Evolutionary conservation across 2,888 invertebrate genomes (phyloP), one percentile per base, ranked within the genome.

Genomic region (Plutella xylostella): DNA sequence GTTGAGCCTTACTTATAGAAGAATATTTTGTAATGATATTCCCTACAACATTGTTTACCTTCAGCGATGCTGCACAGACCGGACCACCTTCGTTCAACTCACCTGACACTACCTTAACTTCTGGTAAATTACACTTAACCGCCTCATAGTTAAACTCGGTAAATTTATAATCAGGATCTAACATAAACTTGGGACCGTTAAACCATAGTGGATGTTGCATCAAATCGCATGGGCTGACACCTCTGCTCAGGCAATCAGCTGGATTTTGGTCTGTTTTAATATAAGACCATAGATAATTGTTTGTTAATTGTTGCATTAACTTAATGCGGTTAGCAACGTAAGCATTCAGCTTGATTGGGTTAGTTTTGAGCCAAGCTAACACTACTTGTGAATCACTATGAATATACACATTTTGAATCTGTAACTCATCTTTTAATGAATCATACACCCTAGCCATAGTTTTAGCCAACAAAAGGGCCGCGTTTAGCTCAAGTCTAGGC

Each of bases 301-400:
- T 9, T 21, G 50, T 50, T n/a, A 42, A 28, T 14, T 48, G 17
- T 9, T 7, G 12, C 15, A 55, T 51, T 9, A 35, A 30, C n/a
- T 42, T 45, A 14, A 57, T 51, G 33, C 53, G 50, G 31, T 54
- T 54, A 6, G 50, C 48, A 7, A 52, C 53, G 45, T 55, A 53
- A 15, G 49, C 43, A 12, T 48, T 45, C 1, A 54, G 38, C 12
- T 44, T 51, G 12, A 17, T 30, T 12, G 41, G 20, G 4, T 52
- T 41, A 11, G 44, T 51, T 9, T 44, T 38, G 2, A 55, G 17
- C 55, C 55, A 55, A 15, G 54, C 49, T 18, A 56, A 38, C 12
- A 49, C 51, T 15, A 54, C 52, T 44, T 52, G 44, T 5, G 55
- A 56, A 25, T 55, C 56, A n/a, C n/a, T n/a, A n/a, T n/a, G n/a